These are phyloP conservation scores for Sycon ciliatum DNA, from an alignment of 37 sponge, comb jelly and placozoan genomes.

Conservation along the genomic window DNA sequence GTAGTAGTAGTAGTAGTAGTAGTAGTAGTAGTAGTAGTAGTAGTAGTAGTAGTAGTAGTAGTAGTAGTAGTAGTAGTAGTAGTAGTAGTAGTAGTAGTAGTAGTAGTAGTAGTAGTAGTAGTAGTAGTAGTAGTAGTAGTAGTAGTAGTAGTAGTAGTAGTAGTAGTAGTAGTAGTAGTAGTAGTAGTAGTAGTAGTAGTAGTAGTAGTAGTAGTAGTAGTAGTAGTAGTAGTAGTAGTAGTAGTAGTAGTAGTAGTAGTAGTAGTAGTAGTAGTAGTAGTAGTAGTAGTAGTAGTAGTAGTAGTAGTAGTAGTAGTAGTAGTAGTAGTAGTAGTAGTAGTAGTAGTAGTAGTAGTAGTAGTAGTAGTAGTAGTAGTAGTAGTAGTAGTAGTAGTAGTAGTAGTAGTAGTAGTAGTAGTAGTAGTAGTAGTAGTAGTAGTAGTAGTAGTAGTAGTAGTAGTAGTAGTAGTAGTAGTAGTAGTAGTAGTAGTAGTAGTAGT, in stretches of 20 bases:
- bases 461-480: conserved; percentile 6
- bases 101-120: conserved; percentile 6
- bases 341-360: conserved; percentile 6
- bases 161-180: conserved; percentile 6
- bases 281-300: conserved; percentile 6
- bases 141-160: conserved; percentile 8
- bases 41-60: conserved; percentile 6
- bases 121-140: conserved; percentile 8
- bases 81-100: conserved; percentile 8
- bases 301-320: conserved; percentile 8
- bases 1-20: conserved; percentile 8
- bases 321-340: conserved; percentile 8
- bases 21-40: conserved; percentile 8
- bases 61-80: conserved; percentile 8
- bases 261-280: conserved; percentile 8
- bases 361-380: conserved; percentile 8
- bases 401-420: conserved; percentile 6
- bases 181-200: conserved; percentile 8
- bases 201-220: conserved; percentile 8
- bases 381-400: conserved; percentile 8
- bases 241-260: conserved; percentile 8
- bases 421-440: conserved; percentile 8
- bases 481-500: conserved; percentile 8
- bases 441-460: conserved; percentile 8
- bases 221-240: conserved; percentile 6